Conservation (phyloP, 1,140 invertebrate genomes). For the Megalonaias nervosa region DNA sequence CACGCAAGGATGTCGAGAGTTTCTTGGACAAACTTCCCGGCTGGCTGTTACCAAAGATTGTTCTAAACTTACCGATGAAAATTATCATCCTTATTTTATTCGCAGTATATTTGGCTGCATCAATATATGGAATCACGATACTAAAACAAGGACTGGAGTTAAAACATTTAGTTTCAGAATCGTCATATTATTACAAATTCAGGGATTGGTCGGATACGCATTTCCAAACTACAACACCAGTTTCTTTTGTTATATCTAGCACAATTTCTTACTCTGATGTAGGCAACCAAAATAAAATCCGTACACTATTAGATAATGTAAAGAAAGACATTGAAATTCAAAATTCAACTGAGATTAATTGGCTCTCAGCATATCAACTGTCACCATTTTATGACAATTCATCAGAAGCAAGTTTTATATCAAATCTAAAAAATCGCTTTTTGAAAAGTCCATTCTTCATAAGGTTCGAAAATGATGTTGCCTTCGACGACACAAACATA, state of each 20-base stretch:
- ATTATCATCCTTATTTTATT: conserved; percentile 84
- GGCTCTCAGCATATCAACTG: conserved; percentile 87
- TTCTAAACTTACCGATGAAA: conserved; percentile 74
- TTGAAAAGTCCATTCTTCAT: conserved; percentile 56
- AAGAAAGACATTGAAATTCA: background rate
- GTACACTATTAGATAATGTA: conserved; percentile 5
- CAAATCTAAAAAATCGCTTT: conserved; percentile 81
- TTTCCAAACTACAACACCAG: background rate
- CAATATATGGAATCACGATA: conserved; percentile 88
- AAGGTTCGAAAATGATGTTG: conserved; percentile 83
- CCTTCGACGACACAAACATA: conserved; percentile 83
- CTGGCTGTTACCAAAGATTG: conserved; percentile 25
- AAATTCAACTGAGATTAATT: conserved; percentile 65
- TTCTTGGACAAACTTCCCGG: conserved; percentile 39
- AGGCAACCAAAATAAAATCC: conserved; percentile 9
- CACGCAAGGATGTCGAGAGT: conserved; percentile 39
- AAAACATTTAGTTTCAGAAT: conserved; percentile 64
- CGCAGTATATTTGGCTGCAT: conserved; percentile 85
- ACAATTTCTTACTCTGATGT: background rate
- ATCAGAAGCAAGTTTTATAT: conserved; percentile 79
- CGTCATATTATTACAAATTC: conserved; percentile 59
- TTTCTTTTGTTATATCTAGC: background rate
- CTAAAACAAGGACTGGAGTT: conserved; percentile 89
- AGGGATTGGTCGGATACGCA: background rate
- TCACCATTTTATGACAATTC: conserved; percentile 64